Evolutionary conservation across 2,113 vertebrate species (phyloP), one percentile per base, ranked within the genome.

Genomic region (Elgaria multicarinata): DNA sequence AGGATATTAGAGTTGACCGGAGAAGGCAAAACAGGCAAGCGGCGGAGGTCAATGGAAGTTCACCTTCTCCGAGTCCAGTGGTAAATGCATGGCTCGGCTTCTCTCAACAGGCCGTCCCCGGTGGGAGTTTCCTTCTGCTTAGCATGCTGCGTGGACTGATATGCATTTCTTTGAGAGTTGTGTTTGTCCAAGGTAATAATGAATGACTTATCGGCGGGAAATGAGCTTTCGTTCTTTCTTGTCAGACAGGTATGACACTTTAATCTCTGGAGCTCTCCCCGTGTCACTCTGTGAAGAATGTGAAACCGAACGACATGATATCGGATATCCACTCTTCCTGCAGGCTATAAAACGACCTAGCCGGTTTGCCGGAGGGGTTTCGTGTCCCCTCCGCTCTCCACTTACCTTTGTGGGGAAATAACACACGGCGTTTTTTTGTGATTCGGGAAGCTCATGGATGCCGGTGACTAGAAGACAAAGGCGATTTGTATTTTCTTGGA

Each of bases 131-230:
- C 58, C 20, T 44, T 46, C 26, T 28, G 9, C 31, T 89, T n/a
- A 18, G 12, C 36, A 6, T 20, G 42, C 67, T 2, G n/a, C 62
- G 87, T 55, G 36, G 10, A n/a, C 69, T 64, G 58, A 71, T 33
- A 58, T 26, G 6, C 18, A 36, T 46, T 44, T 66, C 39, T 76
- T 53, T 33, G 9, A 76, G 79, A 66, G 72, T 44, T n/a, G n/a
- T 76, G 58, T 83, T 89, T 83, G 28, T 64, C 87, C 55, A 50
- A 42, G 8, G 80, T 33, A 46, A 36, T 75, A 66, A 83, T 83
- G 80, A 89, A 39, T 83, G 88, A 85, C 74, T 89, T 83, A 75
- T 71, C 87, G 50, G 58, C 33, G 78, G 67, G 50, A 89, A 89
- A 89, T 66, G 36, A 28, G 87, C 16, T 53, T 50, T 64, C 20